Conservation (phyloP, 1,140 invertebrate species). For the Bombus sibiricus region DNA sequence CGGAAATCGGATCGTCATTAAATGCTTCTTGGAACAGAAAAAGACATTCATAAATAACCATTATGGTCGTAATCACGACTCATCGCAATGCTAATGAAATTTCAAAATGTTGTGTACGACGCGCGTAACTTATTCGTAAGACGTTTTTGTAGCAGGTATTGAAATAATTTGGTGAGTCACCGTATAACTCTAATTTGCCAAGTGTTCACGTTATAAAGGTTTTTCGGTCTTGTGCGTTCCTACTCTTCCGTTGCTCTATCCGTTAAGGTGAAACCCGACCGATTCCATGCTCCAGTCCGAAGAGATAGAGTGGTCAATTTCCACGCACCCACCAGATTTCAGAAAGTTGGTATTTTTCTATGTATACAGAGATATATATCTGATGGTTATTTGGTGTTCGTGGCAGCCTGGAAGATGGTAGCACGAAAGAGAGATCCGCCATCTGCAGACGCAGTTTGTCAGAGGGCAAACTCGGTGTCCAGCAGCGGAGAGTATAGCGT, state of each 20-base stretch:
- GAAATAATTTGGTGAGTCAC: background rate
- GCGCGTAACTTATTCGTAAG: background rate
- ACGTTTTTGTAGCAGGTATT: background rate
- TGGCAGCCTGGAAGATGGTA: background rate
- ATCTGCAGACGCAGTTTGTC: slow-evolving; percentile 33
- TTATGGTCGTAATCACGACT: too few species aligned
- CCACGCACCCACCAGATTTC: background rate
- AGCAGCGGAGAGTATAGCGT: slow-evolving; percentile 61
- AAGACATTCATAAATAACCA: background rate
- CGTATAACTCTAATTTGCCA: background rate
- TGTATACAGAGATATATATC: slow-evolving; percentile 14
- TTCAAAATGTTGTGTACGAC: background rate
- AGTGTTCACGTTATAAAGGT: background rate
- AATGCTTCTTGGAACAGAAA: background rate
- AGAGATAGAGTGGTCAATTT: background rate
- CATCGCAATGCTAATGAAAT: too few species aligned
- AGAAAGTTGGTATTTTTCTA: background rate
- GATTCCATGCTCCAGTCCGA: background rate
- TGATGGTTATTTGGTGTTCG: background rate
- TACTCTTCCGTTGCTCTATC: background rate
- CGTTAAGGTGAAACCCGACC: background rate
- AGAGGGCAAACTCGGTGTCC: slow-evolving; percentile 72
- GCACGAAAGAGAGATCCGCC: slow-evolving; percentile 16
- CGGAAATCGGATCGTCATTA: background rate
- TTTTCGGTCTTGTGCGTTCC: too few species aligned